Evolutionary conservation across 2,888 invertebrate species (phyloP), one percentile per base, ranked within the genome.

Genomic region (Microdon myrmicae): DNA sequence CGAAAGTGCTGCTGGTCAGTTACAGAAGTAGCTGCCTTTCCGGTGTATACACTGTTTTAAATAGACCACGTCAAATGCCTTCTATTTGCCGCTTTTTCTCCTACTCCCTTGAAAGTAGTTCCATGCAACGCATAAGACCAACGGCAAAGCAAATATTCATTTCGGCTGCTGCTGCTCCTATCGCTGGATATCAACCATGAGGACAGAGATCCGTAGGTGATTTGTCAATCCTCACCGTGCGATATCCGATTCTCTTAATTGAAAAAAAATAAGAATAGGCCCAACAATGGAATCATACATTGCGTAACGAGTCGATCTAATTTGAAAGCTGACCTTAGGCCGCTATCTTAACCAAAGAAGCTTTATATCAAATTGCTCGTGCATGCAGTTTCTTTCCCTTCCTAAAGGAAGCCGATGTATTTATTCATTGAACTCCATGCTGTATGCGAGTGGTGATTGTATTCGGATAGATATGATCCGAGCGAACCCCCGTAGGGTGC

Each of bases 1-100:
- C 64, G 64, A 64, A 58, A 64, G 53, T 51, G 43, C 51, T 32
- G 38, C 47, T 64, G 64, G 64, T 64, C 64, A 64, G 64, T 58
- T 58, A 45, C 29, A 51, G 34, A 9, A 34, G 34, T 8, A n/a
- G 7, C 23, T 16, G 47, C 43, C 56, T 64, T 39, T 58, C 51
- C 64, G 56, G 41, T 49, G 51, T 56, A 45, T 56, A 45, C 39
- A 56, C 37, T 23, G 48, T 47, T 64, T 53, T 51, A 64, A 64
- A 64, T 58, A 64, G 64, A 58, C 64, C 58, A 64, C 45, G 45
- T 56, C 47, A 41, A 47, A 26, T 51, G 35, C 44, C 39, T 45
- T 51, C 20, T n/a, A n/a, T n/a, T n/a, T n/a, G n/a, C n/a, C n/a
- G n/a, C n/a, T n/a, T n/a, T n/a, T n/a, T n/a, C n/a, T n/a, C n/a